A percentile compares a stretch with the other conserved stretches of the same genome.
Evolutionary conservation across 1,140 invertebrate species (phyloP).

Genomic region (Drosophila ananassae): DNA sequence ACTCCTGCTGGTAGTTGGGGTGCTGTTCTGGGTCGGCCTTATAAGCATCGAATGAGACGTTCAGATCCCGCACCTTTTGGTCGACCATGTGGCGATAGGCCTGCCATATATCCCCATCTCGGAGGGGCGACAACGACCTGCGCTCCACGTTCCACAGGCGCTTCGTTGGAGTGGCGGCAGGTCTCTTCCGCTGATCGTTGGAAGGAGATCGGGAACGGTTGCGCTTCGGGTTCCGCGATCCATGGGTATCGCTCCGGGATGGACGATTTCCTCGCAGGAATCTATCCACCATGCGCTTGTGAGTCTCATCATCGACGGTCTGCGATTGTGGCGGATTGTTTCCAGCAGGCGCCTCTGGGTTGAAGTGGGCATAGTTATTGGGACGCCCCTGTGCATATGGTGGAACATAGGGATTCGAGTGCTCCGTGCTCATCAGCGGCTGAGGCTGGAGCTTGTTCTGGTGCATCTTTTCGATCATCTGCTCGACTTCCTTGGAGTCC

Average conservation of each 20-base stretch:
- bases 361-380: not conserved
- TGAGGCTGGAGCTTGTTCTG: slow-evolving; percentile 9
- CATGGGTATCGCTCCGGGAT: not conserved
- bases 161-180: not conserved
- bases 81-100: slow-evolving; percentile 76
- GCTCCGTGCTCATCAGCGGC: slow-evolving; percentile 5
- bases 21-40: slow-evolving; percentile 90
- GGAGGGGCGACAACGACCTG: slow-evolving; percentile 61
- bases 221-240: slow-evolving; percentile 34
- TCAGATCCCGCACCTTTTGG: slow-evolving; percentile 63
- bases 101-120: slow-evolving; percentile 72
- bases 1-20: slow-evolving; percentile 91
- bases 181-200: slow-evolving; percentile 24
- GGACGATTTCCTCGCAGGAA: slow-evolving; percentile 63
- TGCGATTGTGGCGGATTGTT: not conserved
- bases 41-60: slow-evolving; percentile 54
- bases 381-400: slow-evolving; percentile 1
- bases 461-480: slow-evolving; percentile 39
- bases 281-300: slow-evolving; percentile 71
- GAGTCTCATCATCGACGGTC: slow-evolving; percentile 70
- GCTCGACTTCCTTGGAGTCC: slow-evolving; percentile 62
- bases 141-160: slow-evolving; percentile 57
- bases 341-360: not conserved
- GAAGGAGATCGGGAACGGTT: slow-evolving; percentile 46
- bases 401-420: slow-evolving; percentile 2